Evolutionary conservation across 2,797 vertebrate species (phyloP), one percentile per base, ranked within the genome.

Genomic region (Prunella strophiata): DNA sequence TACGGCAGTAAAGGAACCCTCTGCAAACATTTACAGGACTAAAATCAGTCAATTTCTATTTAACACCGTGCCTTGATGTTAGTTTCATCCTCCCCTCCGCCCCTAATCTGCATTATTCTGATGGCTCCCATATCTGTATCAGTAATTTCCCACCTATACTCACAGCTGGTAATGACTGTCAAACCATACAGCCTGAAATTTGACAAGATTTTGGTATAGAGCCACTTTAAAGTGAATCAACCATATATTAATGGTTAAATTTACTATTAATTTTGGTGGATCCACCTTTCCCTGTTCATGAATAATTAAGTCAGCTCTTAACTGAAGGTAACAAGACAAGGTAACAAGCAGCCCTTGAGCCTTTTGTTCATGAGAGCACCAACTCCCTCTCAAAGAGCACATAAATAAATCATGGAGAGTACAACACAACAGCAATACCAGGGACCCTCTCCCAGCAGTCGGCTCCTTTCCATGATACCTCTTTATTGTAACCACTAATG

Each of bases 401-500:
- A 71, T 74, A 93, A 90, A 96, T 74, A 93, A 73, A 94, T 85
- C 91, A 73, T 55, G 65, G 82, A 50, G 73, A 92, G 80, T 50
- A 77, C 42, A 94, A 83, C 26, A 61, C 88, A 95, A 88, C 79
- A 81, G 88, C 23, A 61, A 55, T 55, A 86, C 38, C 50, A 55
- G 70, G 85, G 91, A 91, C 62, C n/a, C 84, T 27, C 88, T 78
- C 89, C 91, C 71, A 75, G 78, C 79, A 92, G 71, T 78, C 43
- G 0, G 38, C 80, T 85, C 86, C 96, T 92, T 96, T 93, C 93
- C 91, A 79, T 23, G 61, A 67, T 93, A 80, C 55, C 87, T 96
- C 96, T 97, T 96, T 94, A 93, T 94, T 22, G 23, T 83, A 95
- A 94, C 91, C 75, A 88, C 88, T 93, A 96, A 97, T 93, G 96